Evolutionary conservation across 2,113 vertebrate genomes (phyloP).

Genomic region (Gadus macrocephalus): DNA sequence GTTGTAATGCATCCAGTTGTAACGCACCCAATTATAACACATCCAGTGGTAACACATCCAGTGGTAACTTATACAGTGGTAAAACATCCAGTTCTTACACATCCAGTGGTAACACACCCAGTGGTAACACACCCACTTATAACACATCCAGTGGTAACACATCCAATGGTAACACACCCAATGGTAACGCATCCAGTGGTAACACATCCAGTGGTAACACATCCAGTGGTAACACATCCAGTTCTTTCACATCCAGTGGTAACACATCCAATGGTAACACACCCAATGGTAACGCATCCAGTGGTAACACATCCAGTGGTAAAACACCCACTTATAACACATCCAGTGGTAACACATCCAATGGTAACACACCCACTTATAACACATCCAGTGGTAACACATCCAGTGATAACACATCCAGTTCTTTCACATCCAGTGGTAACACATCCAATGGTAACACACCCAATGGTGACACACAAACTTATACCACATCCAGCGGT

Average conservation of each 20-base stretch:
- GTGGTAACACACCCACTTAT: not conserved
- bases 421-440: no score
- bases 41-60: constrained; percentile 3
- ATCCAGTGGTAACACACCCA: constrained; percentile 1
- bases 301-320: not conserved
- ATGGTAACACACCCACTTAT: no score
- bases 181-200: no score
- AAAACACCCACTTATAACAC: not conserved
- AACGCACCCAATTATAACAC: constrained; percentile 16
- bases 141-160: not conserved
- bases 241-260: not conserved
- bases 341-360: not conserved
- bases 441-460: constrained; percentile 42
- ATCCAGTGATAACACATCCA: no score
- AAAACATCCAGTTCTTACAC: constrained; percentile 19
- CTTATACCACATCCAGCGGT: no score
- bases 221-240: constrained; percentile 3
- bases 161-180: constrained; percentile 5
- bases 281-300: constrained; percentile 1
- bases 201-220: constrained; percentile 11
- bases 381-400: no score
- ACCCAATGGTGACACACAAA: constrained; percentile 9
- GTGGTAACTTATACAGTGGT: not conserved
- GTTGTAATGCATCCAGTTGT: not conserved
- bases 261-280: constrained; percentile 10